Base-by-base conservation (phyloP, 2,113 vertebrate genomes). In the Holacanthus passer region DNA sequence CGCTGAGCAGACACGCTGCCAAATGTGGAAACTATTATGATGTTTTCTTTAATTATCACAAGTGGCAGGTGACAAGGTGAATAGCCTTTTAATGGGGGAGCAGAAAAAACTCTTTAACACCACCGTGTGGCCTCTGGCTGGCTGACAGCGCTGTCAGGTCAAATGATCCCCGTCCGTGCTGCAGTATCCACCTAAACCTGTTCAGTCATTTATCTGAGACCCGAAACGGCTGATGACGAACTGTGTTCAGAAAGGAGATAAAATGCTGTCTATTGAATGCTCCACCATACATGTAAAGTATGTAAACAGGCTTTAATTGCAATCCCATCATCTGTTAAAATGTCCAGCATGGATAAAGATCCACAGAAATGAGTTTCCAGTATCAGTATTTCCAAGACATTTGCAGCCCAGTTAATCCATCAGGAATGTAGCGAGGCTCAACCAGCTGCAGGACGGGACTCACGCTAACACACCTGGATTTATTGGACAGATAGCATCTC, bases 31-130 rank as follows among this genome's bases (percentile, higher is more conserved):
- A 73, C 72, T 50, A 82, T 94, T 93, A 86, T n/a, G 7, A 71
- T 75, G 88, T 93, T 94, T 88, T 86, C 78, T 90, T 91, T 93
- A 88, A 94, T 93, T 90, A 91, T 89, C 71, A 65, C 87, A 88
- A 90, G 90, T 92, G 90, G 86, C 92, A 90, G 88, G 91, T 90
- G 92, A 91, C 83, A 81, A 84, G 87, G 88, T 87, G 88, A 92
- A 86, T 74, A 82, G 87, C 48, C 64, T 86, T 93, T 89, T 93
- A 91, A 92, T 79, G 70, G 63, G 59, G 59, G 68, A 72, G 73
- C 50, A 88, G 73, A 85, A 74, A 48, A 73, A 89, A 70, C 70
- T 80, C 78, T 88, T 84, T 73, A 86, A 88, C 83, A 78, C 83
- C 80, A 52, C 47, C 88, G 58, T 66, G 76, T 77, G 66, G 85